Conservation (phyloP, 2,888 invertebrate genomes). For the Leptinotarsa tumamoca region DNA sequence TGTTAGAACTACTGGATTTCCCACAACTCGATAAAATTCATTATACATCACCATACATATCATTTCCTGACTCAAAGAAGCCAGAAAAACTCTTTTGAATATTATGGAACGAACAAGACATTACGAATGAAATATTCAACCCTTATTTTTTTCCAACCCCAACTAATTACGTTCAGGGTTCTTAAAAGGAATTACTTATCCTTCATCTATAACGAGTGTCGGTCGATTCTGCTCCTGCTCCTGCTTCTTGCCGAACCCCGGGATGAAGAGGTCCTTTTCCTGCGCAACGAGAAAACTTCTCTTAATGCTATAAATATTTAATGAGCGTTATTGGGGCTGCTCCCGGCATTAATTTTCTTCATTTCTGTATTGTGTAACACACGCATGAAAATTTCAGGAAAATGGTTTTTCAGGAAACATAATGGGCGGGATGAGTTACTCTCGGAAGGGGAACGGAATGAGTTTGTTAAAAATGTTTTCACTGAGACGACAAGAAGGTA, state of each 20-base stretch:
- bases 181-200: slow-evolving; percentile 78
- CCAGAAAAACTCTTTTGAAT: slow-evolving; percentile 34
- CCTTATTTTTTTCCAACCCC: slow-evolving; percentile 70
- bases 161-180: slow-evolving; percentile 78
- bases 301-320: slow-evolving; percentile 53
- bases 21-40: neutral
- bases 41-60: neutral
- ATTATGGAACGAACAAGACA: slow-evolving; percentile 41
- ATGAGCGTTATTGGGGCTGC: slow-evolving; percentile 50
- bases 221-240: slow-evolving; percentile 44
- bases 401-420: slow-evolving; percentile 27
- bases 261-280: slow-evolving; percentile 35
- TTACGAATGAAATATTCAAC: slow-evolving; percentile 66
- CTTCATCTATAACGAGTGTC: slow-evolving; percentile 63
- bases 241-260: slow-evolving; percentile 26
- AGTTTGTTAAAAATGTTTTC: slow-evolving; percentile 26
- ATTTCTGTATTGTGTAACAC: slow-evolving; percentile 39
- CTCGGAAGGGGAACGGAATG: neutral
- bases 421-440: slow-evolving; percentile 24
- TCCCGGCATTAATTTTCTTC: slow-evolving; percentile 46
- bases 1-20: too few relatives aligned
- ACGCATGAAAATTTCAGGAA: slow-evolving; percentile 39
- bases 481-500: neutral
- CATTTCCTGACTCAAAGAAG: neutral
- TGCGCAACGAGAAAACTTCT: slow-evolving; percentile 46